A percentile compares a stretch with the other conserved stretches of the same genome.
Evolutionary conservation across 2,888 invertebrate species (phyloP).

Genomic region (Metacarcinus magister): DNA sequence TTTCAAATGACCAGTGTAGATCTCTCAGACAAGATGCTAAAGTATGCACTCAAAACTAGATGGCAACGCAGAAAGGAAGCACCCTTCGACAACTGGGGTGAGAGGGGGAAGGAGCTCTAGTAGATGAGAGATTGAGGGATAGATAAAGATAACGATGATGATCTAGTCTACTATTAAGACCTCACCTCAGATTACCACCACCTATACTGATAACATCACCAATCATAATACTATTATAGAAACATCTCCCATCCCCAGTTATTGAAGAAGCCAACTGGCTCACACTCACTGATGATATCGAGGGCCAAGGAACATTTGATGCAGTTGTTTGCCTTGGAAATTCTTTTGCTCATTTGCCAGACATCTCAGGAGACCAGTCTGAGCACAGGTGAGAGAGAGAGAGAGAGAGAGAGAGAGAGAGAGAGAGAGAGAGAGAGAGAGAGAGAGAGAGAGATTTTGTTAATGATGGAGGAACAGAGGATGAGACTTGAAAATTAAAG

Average conservation of each 20-base stretch:
- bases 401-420: background rate
- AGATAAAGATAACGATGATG: background rate
- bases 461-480: no score
- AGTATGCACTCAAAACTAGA: slow-evolving; percentile 93
- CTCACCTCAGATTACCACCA: background rate
- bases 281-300: slow-evolving; percentile 90
- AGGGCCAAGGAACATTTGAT: slow-evolving; percentile 89
- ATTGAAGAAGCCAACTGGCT: slow-evolving; percentile 97
- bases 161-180: background rate
- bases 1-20: slow-evolving; percentile 94
- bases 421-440: slow-evolving; percentile 9
- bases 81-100: slow-evolving; percentile 94
- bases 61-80: slow-evolving; percentile 92
- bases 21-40: slow-evolving; percentile 96
- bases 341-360: slow-evolving; percentile 95
- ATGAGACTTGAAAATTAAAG: no score
- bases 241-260: slow-evolving; percentile 86
- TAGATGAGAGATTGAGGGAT: background rate
- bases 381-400: slow-evolving; percentile 88
- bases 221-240: background rate
- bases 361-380: slow-evolving; percentile 91
- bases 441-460: no score
- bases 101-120: background rate
- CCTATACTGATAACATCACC: background rate
- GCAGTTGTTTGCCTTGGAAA: slow-evolving; percentile 96